Evolutionary conservation across 2,888 invertebrate genomes (phyloP), one percentile per base, ranked within the genome.

Genomic region (Nasonia oneida): DNA sequence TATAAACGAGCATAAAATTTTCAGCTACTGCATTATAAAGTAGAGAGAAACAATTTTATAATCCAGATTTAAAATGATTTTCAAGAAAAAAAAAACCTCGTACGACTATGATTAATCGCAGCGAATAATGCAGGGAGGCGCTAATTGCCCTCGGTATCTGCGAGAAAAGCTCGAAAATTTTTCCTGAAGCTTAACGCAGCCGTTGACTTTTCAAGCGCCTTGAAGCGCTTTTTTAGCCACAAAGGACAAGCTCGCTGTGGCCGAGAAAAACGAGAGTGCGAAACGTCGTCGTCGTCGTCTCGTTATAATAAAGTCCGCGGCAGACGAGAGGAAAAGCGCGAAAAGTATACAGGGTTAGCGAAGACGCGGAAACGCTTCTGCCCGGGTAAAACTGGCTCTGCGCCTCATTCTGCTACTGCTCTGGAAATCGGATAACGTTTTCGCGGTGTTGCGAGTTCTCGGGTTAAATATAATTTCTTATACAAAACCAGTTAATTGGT

Each of bases 361-460:
- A 76, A 84, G 80, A 84, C 74, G 64, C 76, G 70, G 37, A 71
- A 75, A 76, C 57, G 50, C 29, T 79, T 50, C 29, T 47, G 57
- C 37, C 29, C 23, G 15, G 14, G 12, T 83, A 83, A 71, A 83
- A 57, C 71, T 61, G 33, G 3, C 29, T 23, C 29, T 3, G 67
- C 33, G 67, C 10, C 8, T 29, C 2, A 2, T 29, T 33, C 47
- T 12, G 70, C 12, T 29, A 29, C 29, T 29, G 29, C 70, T 61
- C 47, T 8, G 57, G 29, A 81, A 81, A 85, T 81, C 71, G 85
- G 85, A 81, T 85, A 81, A 81, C 71, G 57, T 39, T 85, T 77
- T 64, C 77, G 64, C 1, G 5, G 29, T n/a, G 33, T 29, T 29
- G 67, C 14, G 14, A 14, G 8, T 8, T 67, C 33, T 33, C 33